Conservation (phyloP, 2,113 vertebrate species). For the Xyliphius kryptos region DNA sequence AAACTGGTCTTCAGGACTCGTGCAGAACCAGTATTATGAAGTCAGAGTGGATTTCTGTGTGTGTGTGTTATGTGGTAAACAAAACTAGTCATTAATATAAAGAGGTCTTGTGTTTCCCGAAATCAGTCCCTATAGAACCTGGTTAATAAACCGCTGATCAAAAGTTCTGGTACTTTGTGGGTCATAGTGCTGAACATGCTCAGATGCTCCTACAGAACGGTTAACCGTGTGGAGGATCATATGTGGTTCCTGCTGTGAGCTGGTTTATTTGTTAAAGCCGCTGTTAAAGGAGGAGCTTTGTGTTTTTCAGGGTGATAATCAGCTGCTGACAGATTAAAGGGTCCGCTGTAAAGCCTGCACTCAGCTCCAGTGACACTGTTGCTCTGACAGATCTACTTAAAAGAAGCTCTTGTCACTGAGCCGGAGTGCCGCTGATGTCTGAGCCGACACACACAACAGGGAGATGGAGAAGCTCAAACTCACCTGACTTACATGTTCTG, state of each 20-base stretch:
- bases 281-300: constrained; percentile 6
- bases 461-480: too few relatives aligned
- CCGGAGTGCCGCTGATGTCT: constrained; percentile 10
- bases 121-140: too few relatives aligned
- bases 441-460: background rate
- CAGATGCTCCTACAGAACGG: background rate
- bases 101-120: too few relatives aligned
- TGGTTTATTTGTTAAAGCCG: constrained; percentile 29
- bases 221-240: too few relatives aligned
- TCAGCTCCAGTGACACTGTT: constrained; percentile 37
- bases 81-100: too few relatives aligned
- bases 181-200: background rate
- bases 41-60: too few relatives aligned
- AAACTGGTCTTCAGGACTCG: too few relatives aligned
- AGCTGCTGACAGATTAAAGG: constrained; percentile 29
- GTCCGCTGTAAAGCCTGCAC: constrained; percentile 1
- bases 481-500: too few relatives aligned
- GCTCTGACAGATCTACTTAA: constrained; percentile 32
- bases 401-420: constrained; percentile 37
- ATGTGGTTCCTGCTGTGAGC: background rate
- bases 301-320: constrained; percentile 24
- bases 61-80: too few relatives aligned
- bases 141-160: too few relatives aligned
- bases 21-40: too few relatives aligned
- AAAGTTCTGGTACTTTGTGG: too few relatives aligned